These are phyloP conservation scores for Pterobdella sp. DNA, from an alignment of 2,888 invertebrate genomes.

Conservation along the genomic window DNA sequence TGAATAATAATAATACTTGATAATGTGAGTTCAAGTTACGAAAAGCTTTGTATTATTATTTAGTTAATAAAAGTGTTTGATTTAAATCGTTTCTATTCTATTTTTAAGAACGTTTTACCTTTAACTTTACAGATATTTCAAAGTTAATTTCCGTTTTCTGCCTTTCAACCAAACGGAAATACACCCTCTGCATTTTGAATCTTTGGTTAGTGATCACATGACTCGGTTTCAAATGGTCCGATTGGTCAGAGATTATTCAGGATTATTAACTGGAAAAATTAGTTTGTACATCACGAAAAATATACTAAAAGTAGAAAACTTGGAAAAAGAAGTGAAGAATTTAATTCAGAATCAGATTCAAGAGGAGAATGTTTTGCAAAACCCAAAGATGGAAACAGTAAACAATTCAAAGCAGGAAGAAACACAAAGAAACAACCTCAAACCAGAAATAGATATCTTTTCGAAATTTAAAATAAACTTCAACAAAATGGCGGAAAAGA, in stretches of 20 bases:
- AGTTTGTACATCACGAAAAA: neutral
- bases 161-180: constrained; percentile 5
- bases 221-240: neutral
- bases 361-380: too few species aligned
- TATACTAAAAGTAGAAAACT: too few species aligned
- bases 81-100: neutral
- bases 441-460: too few species aligned
- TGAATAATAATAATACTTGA: too few species aligned
- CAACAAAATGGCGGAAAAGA: too few species aligned
- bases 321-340: neutral
- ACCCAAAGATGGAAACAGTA: too few species aligned
- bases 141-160: constrained; percentile 21
- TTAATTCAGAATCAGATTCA: too few species aligned
- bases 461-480: too few species aligned
- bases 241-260: constrained; percentile 3
- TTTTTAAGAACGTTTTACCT: neutral
- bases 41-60: neutral
- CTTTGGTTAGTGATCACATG: neutral
- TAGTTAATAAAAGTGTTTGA: neutral
- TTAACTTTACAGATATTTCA: neutral
- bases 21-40: neutral
- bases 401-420: too few species aligned
- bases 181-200: constrained; percentile 14
- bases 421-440: too few species aligned
- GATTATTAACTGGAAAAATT: constrained; percentile 2